Conservation (phyloP, 2,797 vertebrate genomes). For the Chaenodraco wilsoni region DNA sequence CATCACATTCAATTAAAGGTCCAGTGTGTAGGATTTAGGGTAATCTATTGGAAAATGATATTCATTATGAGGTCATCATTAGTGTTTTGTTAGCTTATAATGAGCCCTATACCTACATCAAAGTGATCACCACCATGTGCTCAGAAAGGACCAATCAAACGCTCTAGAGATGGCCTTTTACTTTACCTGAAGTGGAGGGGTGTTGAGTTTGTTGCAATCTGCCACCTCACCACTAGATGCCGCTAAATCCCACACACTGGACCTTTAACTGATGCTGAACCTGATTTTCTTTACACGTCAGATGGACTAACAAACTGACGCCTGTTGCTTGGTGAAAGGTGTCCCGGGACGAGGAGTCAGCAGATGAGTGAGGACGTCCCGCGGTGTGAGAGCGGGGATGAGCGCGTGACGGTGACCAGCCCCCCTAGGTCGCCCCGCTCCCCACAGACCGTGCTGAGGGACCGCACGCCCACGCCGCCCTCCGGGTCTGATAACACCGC, state of each 20-base stretch:
- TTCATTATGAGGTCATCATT: too few species aligned
- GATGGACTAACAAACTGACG: constrained; percentile 68
- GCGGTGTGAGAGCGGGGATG: constrained; percentile 85
- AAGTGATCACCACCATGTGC: too few species aligned
- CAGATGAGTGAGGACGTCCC: constrained; percentile 86
- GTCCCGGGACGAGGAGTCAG: constrained; percentile 91
- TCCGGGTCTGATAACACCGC: constrained; percentile 70
- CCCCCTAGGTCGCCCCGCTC: constrained; percentile 82
- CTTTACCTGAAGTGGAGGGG: too few species aligned
- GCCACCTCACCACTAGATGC: too few species aligned
- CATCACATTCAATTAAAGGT: constrained; percentile 8
- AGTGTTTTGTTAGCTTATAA: too few species aligned
- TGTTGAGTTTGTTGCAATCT: too few species aligned
- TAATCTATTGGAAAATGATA: too few species aligned
- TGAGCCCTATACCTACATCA: too few species aligned
- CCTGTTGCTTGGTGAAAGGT: constrained; percentile 83
- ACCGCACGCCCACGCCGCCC: constrained; percentile 80
- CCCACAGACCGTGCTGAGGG: constrained; percentile 85
- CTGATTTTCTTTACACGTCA: constrained; percentile 60
- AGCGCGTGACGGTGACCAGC: constrained; percentile 76
- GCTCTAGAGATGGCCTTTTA: too few species aligned
- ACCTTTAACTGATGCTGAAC: constrained; percentile 45
- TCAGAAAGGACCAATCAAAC: too few species aligned
- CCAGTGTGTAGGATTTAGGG: too few species aligned
- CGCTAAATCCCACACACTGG: too few species aligned